Evolutionary conservation across 2,888 invertebrate genomes (phyloP).

Genomic region (Heliconius ethilla): DNA sequence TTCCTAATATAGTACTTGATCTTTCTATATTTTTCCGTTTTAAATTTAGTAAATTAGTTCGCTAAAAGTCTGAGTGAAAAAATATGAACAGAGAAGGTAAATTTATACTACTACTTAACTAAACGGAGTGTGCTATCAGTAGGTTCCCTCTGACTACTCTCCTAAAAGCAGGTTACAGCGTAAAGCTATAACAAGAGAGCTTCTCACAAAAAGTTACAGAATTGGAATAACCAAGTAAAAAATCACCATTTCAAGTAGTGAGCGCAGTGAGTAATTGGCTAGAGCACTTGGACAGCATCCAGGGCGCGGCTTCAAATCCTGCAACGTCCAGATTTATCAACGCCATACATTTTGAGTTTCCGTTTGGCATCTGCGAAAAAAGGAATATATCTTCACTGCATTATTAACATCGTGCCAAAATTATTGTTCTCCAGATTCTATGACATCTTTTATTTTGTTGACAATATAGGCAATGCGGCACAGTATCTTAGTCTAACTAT

Average conservation of each 20-base stretch:
- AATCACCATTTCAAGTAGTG: not conserved
- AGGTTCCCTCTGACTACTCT: not conserved
- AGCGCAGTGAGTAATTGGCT: conserved; percentile 2
- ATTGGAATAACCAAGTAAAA: not conserved
- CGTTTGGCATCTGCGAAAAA: conserved; percentile 1
- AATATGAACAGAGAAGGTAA: too few species aligned
- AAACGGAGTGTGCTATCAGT: not conserved
- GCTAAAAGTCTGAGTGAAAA: not conserved
- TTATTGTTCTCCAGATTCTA: not conserved
- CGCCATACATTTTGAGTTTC: conserved; percentile 4
- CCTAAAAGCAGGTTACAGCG: not conserved
- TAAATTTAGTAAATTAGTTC: not conserved
- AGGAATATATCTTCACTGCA: conserved; percentile 1
- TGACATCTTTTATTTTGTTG: not conserved
- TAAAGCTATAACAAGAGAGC: too few species aligned
- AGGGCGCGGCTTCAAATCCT: conserved; percentile 10
- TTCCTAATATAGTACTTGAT: not conserved
- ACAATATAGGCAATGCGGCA: not conserved
- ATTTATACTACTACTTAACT: too few species aligned
- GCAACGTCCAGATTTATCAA: conserved; percentile 3
- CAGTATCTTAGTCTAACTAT: too few species aligned
- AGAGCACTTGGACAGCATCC: conserved; percentile 9
- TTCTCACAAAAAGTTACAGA: not conserved
- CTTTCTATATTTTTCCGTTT: not conserved
- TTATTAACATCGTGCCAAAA: conserved; percentile 2